Conservation (phyloP, 2,113 vertebrate species). For the Paracyprichromis sp. region DNA sequence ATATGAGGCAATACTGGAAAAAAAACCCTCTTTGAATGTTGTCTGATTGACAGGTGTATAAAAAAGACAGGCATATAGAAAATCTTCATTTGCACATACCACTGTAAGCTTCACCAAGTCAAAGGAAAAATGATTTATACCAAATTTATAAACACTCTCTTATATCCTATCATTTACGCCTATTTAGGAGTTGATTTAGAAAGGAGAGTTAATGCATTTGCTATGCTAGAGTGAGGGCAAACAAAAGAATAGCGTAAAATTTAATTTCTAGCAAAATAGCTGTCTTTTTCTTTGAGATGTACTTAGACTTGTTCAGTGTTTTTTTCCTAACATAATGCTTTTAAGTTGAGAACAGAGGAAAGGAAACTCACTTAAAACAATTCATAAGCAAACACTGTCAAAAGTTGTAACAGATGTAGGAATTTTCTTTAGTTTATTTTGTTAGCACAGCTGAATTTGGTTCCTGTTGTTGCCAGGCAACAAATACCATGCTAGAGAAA, state of each 20-base stretch:
- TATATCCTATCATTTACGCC: background rate
- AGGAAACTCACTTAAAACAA: background rate
- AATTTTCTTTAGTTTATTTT: background rate
- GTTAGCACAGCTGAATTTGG: background rate
- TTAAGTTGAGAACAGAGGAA: background rate
- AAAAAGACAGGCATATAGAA: background rate
- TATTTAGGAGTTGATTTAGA: background rate
- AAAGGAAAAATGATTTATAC: background rate
- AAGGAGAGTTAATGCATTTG: background rate
- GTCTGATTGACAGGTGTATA: background rate
- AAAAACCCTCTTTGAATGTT: background rate
- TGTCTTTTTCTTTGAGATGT: background rate
- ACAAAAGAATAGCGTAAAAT: background rate
- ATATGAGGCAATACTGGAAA: background rate
- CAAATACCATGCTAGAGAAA: background rate
- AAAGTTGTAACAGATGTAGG: background rate
- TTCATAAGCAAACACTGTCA: background rate
- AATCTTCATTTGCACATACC: background rate
- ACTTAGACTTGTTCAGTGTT: background rate
- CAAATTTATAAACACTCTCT: background rate
- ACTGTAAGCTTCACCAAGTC: background rate
- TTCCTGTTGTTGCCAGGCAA: constrained; percentile 29
- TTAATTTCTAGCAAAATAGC: background rate
- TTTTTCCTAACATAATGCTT: background rate
- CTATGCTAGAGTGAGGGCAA: background rate